Conservation (phyloP, 30 jellyfish, hydroid and myxozoan genomes). For the Cassiopea xamachana region DNA sequence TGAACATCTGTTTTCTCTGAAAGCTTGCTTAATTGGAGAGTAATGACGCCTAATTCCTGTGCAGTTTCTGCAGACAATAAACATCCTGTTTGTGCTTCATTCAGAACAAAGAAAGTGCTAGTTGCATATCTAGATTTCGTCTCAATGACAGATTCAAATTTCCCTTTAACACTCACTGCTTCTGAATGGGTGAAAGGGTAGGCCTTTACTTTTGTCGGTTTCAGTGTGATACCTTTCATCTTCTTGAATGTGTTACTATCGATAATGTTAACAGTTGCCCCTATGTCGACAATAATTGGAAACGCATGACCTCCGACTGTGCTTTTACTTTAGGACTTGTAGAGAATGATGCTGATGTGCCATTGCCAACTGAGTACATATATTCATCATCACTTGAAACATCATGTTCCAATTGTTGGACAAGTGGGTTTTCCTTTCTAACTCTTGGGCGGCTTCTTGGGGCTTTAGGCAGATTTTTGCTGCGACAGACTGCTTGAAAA, state of each 20-base stretch:
- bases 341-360: too few relatives aligned
- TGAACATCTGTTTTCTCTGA: neutral
- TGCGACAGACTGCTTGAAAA: too few relatives aligned
- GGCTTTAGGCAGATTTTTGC: too few relatives aligned
- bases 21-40: conserved; percentile 2
- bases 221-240: neutral
- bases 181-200: neutral
- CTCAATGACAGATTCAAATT: conserved; percentile 14
- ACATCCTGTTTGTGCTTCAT: neutral
- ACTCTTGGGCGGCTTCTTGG: too few relatives aligned
- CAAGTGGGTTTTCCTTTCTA: too few relatives aligned
- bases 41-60: conserved; percentile 6
- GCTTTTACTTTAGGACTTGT: too few relatives aligned
- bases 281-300: neutral
- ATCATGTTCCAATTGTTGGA: too few relatives aligned
- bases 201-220: neutral
- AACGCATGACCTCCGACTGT: too few relatives aligned
- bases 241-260: neutral
- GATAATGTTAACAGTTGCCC: neutral
- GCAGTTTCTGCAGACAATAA: conserved; percentile 10
- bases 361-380: too few relatives aligned
- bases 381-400: too few relatives aligned
- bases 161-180: conserved; percentile 9
- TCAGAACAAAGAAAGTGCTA: conserved; percentile 16
- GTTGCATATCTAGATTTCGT: conserved; percentile 14